These are phyloP conservation scores for Eupithecia insigniata DNA, from an alignment of 2,888 invertebrate genomes.

Conservation along the genomic window DNA sequence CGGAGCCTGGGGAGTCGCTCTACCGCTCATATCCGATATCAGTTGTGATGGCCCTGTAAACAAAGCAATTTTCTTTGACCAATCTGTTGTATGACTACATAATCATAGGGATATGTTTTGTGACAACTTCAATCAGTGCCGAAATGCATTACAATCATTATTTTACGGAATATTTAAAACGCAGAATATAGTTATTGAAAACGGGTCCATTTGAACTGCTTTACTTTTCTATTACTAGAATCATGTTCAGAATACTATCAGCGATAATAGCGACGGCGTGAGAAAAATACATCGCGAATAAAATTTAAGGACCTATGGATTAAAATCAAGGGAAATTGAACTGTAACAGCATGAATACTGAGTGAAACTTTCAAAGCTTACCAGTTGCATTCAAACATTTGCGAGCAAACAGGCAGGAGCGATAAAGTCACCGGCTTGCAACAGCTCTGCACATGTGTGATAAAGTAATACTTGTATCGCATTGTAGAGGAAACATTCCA, in stretches of 20 bases:
- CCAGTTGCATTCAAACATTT: slow-evolving; percentile 56
- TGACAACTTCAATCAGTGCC: not conserved
- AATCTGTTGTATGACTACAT: not conserved
- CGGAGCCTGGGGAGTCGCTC: slow-evolving; percentile 74
- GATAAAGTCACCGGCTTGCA: slow-evolving; percentile 60
- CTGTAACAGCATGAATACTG: slow-evolving; percentile 45
- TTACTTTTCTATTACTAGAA: slow-evolving; percentile 9
- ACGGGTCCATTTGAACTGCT: not conserved
- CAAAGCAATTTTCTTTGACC: slow-evolving; percentile 29
- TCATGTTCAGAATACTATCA: slow-evolving; percentile 27
- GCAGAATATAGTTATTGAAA: not conserved
- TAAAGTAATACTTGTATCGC: slow-evolving; percentile 59
- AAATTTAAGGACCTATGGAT: slow-evolving; percentile 46
- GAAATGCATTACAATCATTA: not conserved
- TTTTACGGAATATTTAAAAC: not conserved
- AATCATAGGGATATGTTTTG: not conserved
- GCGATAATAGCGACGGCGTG: slow-evolving; percentile 36
- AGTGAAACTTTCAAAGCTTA: slow-evolving; percentile 45
- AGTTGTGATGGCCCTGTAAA: slow-evolving; percentile 79
- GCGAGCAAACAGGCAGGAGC: slow-evolving; percentile 53
- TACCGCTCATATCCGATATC: slow-evolving; percentile 63
- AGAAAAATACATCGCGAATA: slow-evolving; percentile 44
- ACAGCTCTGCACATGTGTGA: slow-evolving; percentile 58
- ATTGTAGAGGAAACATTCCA: slow-evolving; percentile 59
- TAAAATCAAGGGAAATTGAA: slow-evolving; percentile 44